A percentile compares a stretch with the other conserved stretches of the same genome.
Conservation (phyloP, 2,888 invertebrate genomes). For the Heliothis peltigera region DNA sequence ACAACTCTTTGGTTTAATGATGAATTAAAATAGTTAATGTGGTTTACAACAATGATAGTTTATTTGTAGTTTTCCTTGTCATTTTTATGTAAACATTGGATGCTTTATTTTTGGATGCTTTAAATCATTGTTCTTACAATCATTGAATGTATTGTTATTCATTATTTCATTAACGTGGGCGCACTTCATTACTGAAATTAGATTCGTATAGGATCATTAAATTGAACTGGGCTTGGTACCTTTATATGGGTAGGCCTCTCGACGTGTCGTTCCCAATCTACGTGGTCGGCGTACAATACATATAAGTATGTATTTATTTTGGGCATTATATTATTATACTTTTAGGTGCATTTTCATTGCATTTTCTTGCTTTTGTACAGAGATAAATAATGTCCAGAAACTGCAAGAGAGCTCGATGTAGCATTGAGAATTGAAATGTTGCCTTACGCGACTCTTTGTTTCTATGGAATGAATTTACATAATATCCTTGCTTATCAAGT, state of each 20-base stretch:
- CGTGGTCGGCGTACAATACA: not conserved
- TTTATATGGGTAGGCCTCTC: conserved; percentile 9
- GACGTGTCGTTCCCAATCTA: conserved; percentile 2
- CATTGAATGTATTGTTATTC: conserved; percentile 43
- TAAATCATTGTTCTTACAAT: conserved; percentile 6
- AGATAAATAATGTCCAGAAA: not conserved
- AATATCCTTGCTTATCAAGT: not conserved
- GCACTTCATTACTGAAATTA: conserved; percentile 43
- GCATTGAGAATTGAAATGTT: not conserved
- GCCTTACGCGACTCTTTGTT: not conserved
- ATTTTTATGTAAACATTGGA: not conserved
- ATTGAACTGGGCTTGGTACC: conserved; percentile 3
- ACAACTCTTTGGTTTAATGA: not conserved
- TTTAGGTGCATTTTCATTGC: too few relatives aligned
- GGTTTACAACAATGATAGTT: conserved; percentile 12
- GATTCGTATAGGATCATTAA: conserved; percentile 45
- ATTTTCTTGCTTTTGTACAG: too few relatives aligned
- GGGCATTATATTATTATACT: too few relatives aligned
- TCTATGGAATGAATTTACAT: not conserved
- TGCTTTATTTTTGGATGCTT: too few relatives aligned
- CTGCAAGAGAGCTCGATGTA: not conserved
- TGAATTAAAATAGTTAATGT: conserved; percentile 20
- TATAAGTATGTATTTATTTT: not conserved
- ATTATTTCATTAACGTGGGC: conserved; percentile 35
- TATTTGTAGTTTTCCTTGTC: conserved; percentile 24